Evolutionary conservation across 2,113 vertebrate genomes (phyloP), one percentile per base, ranked within the genome.

Genomic region (Elephantulus edwardii): DNA sequence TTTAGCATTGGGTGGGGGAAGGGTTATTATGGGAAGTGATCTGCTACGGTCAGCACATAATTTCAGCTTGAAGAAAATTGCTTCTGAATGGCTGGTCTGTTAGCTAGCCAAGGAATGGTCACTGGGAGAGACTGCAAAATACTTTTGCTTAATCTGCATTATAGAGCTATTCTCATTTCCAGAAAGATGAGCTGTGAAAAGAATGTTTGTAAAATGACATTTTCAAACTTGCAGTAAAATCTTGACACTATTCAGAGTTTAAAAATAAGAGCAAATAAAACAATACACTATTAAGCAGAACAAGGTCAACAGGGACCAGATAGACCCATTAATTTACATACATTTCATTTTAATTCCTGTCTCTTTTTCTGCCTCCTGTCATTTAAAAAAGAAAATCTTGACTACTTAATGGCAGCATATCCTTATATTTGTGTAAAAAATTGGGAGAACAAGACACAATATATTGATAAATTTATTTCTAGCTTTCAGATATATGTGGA

Each of bases 11-110:
- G 95, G 97, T 97, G 97, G 98, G 97, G 97, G 97, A 97, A 97
- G 97, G 97, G 97, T 46, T 95, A 96, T 97, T 97, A 97, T 98
- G 97, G 97, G 96, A 97, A 97, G 97, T 86, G 96, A 98, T 98
- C 97, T 97, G 97, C 97, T 97, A 97, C 30, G 96, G 97, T 98
- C 97, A 98, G 97, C 97, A 97, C 97, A 97, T 97, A 98, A 97
- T 97, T 98, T 97, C 97, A 97, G 96, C 96, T 97, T 97, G 96
- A 97, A 97, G 97, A 98, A 98, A 98, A 98, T 97, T 98, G 97
- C 97, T 97, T 97, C 97, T 98, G 97, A 98, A 98, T 97, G 97
- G 97, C 97, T 96, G 95, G 95, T 97, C 97, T 98, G 97, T 97
- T 97, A 97, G 97, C 96, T 90, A 96, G 97, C 97, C 97, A 97